Conservation (phyloP, 2,113 vertebrate genomes). For the Aix galericulata region DNA sequence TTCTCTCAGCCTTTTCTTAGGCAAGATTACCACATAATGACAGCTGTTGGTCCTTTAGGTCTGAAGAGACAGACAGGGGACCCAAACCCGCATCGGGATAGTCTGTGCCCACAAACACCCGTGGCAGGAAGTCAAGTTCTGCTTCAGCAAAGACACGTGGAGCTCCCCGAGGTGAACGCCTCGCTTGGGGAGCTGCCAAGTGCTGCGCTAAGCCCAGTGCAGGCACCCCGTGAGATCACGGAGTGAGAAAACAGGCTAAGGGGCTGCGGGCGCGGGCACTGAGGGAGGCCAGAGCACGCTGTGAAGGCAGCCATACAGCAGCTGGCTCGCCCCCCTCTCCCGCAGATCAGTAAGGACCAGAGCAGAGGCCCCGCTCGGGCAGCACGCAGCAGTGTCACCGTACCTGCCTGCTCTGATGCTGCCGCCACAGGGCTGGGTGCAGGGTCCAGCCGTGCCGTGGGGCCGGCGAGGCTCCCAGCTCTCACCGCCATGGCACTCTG, state of each 20-base stretch:
- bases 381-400: rapidly evolving
- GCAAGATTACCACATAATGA: background rate
- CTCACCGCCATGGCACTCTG: background rate
- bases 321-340: rapidly evolving
- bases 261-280: rapidly evolving
- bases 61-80: background rate
- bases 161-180: background rate
- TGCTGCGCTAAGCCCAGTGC: background rate
- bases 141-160: background rate
- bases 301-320: rapidly evolving
- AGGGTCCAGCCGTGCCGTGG: background rate
- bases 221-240: background rate
- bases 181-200: background rate
- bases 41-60: background rate
- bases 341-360: rapidly evolving
- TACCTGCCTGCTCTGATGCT: slow-evolving; percentile 81
- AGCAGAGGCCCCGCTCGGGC: rapidly evolving
- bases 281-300: background rate
- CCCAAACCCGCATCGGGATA: background rate
- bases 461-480: rapidly evolving
- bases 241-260: rapidly evolving
- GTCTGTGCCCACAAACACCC: rapidly evolving
- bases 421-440: slow-evolving; percentile 30
- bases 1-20: background rate
- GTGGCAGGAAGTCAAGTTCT: background rate